phyloP scores from a whole-genome alignment of 92 coral and sea anemone species.

The Ricordea florida region DNA sequence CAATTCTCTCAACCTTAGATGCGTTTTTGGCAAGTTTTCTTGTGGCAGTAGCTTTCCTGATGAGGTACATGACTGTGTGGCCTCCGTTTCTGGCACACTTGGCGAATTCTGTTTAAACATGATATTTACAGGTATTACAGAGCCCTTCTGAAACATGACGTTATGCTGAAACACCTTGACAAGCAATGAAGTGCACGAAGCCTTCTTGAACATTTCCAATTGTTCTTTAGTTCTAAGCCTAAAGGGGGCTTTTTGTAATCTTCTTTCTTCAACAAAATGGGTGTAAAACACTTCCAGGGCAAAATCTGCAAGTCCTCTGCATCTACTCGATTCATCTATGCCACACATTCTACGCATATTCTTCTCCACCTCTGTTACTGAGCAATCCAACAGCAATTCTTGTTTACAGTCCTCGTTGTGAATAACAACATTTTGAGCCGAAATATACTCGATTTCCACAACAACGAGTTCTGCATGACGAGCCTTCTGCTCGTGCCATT shows the following conservation, averaged over 20 bases:
- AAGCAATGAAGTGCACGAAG: neutral
- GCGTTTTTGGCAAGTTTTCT: slow-evolving; percentile 1
- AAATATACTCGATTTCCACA: too few relatives aligned
- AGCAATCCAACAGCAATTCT: too few relatives aligned
- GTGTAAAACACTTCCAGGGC: slow-evolving; percentile 6
- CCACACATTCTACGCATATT: too few relatives aligned
- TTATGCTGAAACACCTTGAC: neutral
- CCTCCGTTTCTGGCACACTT: too few relatives aligned
- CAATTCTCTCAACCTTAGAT: slow-evolving; percentile 2
- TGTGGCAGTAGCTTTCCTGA: too few relatives aligned
- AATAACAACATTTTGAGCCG: too few relatives aligned
- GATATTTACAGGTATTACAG: slow-evolving; percentile 7
- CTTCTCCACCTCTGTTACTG: too few relatives aligned
- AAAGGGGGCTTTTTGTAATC: slow-evolving; percentile 6
- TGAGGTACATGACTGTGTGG: too few relatives aligned
- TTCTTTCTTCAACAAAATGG: neutral
- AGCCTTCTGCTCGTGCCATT: too few relatives aligned
- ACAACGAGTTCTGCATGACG: too few relatives aligned
- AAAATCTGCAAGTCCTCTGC: slow-evolving; percentile 12
- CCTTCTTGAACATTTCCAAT: slow-evolving; percentile 2
- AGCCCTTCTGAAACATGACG: slow-evolving; percentile 7
- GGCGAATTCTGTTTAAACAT: neutral
- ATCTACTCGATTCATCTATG: neutral
- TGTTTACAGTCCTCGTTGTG: too few relatives aligned
- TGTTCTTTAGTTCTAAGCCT: neutral